A percentile compares a stretch with the other conserved stretches of the same genome.
Evolutionary conservation across 2,113 vertebrate species (phyloP).

Genomic region (Clarias macrocephalus): DNA sequence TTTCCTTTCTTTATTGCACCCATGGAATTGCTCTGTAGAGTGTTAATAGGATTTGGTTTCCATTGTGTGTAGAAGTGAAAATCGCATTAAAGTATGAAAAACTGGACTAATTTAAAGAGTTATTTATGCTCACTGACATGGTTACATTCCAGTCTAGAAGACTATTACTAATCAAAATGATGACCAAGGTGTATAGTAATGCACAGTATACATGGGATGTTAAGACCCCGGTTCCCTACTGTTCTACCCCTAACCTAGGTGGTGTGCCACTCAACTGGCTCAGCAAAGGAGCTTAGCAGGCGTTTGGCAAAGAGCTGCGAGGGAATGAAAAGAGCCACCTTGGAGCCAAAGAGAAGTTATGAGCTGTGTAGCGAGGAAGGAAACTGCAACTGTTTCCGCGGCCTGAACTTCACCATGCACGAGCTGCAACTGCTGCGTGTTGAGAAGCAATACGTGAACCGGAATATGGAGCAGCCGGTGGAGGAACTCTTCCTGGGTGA

Average conservation of each 20-base stretch:
- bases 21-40: not conserved
- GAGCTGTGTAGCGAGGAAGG: constrained; percentile 86
- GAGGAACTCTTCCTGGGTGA: constrained; percentile 95
- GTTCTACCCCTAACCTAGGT: constrained; percentile 66
- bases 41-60: not conserved
- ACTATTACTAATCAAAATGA: not conserved
- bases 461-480: constrained; percentile 87
- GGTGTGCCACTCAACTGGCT: constrained; percentile 78
- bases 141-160: not conserved
- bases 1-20: not conserved
- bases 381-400: constrained; percentile 80
- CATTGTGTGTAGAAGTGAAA: not conserved
- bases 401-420: constrained; percentile 92
- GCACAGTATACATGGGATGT: too few species aligned
- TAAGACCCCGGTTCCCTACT: not conserved
- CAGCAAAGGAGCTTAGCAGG: constrained; percentile 78
- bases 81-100: not conserved
- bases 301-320: constrained; percentile 80
- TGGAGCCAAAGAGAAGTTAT: constrained; percentile 78
- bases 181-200: not conserved
- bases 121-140: not conserved
- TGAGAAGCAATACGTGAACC: constrained; percentile 91
- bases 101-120: not conserved
- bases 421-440: constrained; percentile 92
- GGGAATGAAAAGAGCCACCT: constrained; percentile 66